Evolutionary conservation across 64 coral and sea anemone genomes (phyloP).

Genomic region (Dendrophyllia cribrosa): DNA sequence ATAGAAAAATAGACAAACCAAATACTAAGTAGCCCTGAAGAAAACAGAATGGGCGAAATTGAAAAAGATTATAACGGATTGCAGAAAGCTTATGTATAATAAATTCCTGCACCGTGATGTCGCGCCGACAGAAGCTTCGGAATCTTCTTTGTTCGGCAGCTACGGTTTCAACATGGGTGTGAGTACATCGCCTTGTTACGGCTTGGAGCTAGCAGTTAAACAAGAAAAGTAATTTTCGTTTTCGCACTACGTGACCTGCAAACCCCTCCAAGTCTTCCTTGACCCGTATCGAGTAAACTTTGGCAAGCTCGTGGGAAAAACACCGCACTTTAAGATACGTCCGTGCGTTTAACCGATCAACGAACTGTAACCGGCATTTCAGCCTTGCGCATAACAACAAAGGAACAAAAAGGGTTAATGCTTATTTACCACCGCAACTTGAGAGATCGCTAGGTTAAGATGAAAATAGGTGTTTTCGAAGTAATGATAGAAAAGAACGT

Average conservation of each 20-base stretch:
- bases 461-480: neutral
- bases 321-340: neutral
- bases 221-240: neutral
- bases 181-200: too few species aligned
- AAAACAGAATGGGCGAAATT: too few species aligned
- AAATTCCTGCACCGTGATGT: too few species aligned
- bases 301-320: conserved; percentile 20
- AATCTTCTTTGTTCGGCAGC: too few species aligned
- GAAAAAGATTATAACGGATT: too few species aligned
- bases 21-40: too few species aligned
- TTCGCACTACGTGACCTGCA: neutral
- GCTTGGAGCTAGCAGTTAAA: too few species aligned
- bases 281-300: conserved; percentile 30
- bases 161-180: too few species aligned
- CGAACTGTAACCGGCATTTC: neutral
- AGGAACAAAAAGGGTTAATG: neutral
- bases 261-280: neutral
- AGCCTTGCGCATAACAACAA: neutral
- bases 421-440: too few species aligned
- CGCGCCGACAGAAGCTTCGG: too few species aligned
- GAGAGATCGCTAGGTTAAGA: neutral
- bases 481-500: neutral
- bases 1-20: too few species aligned
- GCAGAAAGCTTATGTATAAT: too few species aligned
- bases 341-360: neutral